Base-by-base conservation (phyloP, 2,113 vertebrate genomes). In the Bujurquina vittata region DNA sequence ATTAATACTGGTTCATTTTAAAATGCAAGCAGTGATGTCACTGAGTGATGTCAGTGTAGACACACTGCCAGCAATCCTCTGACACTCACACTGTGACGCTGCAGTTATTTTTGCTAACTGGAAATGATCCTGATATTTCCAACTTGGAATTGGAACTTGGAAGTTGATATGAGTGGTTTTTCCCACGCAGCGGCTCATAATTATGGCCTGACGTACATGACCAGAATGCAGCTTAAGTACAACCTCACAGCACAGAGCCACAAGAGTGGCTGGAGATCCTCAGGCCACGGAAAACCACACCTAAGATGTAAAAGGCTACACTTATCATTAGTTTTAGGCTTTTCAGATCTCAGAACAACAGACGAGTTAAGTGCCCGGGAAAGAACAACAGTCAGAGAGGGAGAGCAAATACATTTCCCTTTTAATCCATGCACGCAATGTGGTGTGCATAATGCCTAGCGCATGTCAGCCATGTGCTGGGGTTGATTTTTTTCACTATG, bases 381-480 rank as follows among this genome's bases (percentile, higher is more conserved):
- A 69, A 12, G 43, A 72, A 14, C 7, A 31, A 54, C 6, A 72
- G 18, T 26, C 49, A 31, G 67, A 72, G 17, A 72, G 17, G 52
- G 26, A 52, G 46, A 54, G 46, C 10, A 31, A 72, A 72, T 72
- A 46, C 67, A 31, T 72, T 72, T 72, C 10, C 46, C 52, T 72
- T 52, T 5, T 72, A 72, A 72, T 72, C 67, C 46, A 72, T 54
- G 67, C 46, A 72, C 26, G 67, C 67, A 72, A 72, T 72, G 46
- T 33, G 67, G 67, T 54, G 67, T n/a, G 26, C 10, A 5, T 54
- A 72, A 72, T 72, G 67, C 10, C 26, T 31, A 31, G 46, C 29
- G 67, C 67, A 54, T 72, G 67, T 54, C 62, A 62, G 29, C 83
- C 49, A 63, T 46, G 60, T 33, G 49, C 61, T 10, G 1, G 10